A percentile compares a stretch with the other conserved stretches of the same genome.
Evolutionary conservation across 2,888 invertebrate genomes (phyloP).

Genomic region (Hoplodrina blanda): DNA sequence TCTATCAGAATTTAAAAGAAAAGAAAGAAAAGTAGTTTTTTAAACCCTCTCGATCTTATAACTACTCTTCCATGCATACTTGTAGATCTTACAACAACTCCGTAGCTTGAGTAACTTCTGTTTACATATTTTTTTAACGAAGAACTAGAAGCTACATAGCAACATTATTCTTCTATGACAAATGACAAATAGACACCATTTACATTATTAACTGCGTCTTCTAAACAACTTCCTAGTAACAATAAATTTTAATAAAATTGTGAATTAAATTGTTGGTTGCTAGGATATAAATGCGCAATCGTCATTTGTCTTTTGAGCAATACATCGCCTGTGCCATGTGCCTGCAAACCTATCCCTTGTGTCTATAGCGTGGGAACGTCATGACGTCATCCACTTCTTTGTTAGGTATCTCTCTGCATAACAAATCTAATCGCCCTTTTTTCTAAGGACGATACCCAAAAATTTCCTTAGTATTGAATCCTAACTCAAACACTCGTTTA

Average conservation of each 20-base stretch:
- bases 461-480: background rate
- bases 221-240: conserved; percentile 18
- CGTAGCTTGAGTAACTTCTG: background rate
- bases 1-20: background rate
- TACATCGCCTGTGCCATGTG: background rate
- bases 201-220: conserved; percentile 8
- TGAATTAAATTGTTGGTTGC: conserved; percentile 5
- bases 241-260: conserved; percentile 3
- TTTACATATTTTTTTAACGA: background rate
- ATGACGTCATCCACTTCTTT: background rate
- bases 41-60: background rate
- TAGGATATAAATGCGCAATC: background rate
- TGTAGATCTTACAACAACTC: background rate
- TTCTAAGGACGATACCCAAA: background rate
- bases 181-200: conserved; percentile 23
- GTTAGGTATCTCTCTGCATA: background rate
- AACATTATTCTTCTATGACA: background rate
- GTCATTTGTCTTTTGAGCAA: background rate
- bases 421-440: background rate
- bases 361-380: background rate
- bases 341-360: background rate
- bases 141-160: conserved; percentile 6
- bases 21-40: too few relatives aligned
- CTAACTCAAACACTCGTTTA: background rate
- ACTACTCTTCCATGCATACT: background rate